These are phyloP conservation scores for Phalacrocorax pelagicus DNA, from an alignment of 2,113 vertebrate species.

Conservation along the genomic window DNA sequence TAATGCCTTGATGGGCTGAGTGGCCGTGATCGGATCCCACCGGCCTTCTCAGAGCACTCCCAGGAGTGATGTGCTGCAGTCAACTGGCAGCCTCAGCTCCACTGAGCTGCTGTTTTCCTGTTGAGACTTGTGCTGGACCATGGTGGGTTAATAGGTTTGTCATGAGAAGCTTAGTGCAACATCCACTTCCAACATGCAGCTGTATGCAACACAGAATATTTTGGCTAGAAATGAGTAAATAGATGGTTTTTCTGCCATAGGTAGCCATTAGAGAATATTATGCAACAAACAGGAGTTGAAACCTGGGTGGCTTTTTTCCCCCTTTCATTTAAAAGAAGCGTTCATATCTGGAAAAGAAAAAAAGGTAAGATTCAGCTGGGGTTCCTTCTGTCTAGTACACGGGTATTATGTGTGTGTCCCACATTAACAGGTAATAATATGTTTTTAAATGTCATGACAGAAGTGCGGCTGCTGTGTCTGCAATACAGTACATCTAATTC, in stretches of 20 bases:
- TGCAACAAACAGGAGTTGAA: not conserved
- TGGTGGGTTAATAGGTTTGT: not conserved
- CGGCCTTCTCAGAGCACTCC: not conserved
- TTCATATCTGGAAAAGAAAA: not conserved
- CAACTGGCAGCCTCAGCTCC: not conserved
- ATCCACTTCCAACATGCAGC: not conserved
- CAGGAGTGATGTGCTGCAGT: not conserved
- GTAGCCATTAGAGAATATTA: not conserved
- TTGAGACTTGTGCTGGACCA: accelerated
- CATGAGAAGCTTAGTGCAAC: not conserved
- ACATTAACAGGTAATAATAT: not conserved
- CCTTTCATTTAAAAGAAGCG: not conserved
- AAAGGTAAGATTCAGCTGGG: not conserved
- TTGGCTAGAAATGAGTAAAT: not conserved
- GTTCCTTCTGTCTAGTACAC: not conserved
- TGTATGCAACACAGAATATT: not conserved
- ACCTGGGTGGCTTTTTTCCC: accelerated
- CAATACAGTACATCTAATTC: not conserved
- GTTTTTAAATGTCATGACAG: not conserved
- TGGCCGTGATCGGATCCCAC: not conserved
- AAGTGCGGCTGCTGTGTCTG: not conserved
- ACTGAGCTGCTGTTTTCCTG: not conserved
- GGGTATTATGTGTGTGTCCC: not conserved
- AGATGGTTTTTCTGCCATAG: not conserved
- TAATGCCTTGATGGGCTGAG: not conserved